Conservation (phyloP, 2,888 invertebrate genomes). For the Ophion slaviceki region DNA sequence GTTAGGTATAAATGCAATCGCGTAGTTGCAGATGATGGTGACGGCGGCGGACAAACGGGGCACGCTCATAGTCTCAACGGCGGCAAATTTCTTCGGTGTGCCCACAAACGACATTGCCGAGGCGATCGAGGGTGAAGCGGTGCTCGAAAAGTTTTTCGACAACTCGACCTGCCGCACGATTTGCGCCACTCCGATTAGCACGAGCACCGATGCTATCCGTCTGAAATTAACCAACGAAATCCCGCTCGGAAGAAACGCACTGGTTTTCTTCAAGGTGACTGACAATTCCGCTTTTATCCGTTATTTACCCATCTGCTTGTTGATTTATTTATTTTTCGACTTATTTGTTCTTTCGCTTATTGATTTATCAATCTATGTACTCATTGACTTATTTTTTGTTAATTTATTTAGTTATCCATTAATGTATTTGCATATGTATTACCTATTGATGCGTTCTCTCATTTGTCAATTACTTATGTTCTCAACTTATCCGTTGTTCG, state of each 20-base stretch:
- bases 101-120: slow-evolving; percentile 63
- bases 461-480: no score
- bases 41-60: slow-evolving; percentile 75
- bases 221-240: slow-evolving; percentile 76
- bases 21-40: slow-evolving; percentile 60
- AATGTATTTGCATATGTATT: no score
- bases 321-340: neutral
- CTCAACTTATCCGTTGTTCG: no score
- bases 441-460: no score
- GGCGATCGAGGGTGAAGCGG: slow-evolving; percentile 66
- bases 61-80: slow-evolving; percentile 77
- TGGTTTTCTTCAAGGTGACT: slow-evolving; percentile 82
- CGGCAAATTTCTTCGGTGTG: slow-evolving; percentile 78
- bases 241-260: slow-evolving; percentile 73
- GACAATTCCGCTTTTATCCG: neutral
- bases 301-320: neutral
- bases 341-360: no score
- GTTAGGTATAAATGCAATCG: neutral
- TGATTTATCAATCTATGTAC: neutral
- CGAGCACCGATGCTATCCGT: slow-evolving; percentile 49
- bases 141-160: slow-evolving; percentile 79
- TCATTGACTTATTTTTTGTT: neutral
- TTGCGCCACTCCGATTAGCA: slow-evolving; percentile 72
- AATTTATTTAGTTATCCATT: no score
- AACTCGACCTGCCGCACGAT: slow-evolving; percentile 76